Percentiles rank a stretch among this genome's conserved stretches.
phyloP scores from a whole-genome alignment of 2,888 invertebrate genomes.

The Acrobasis consociella region DNA sequence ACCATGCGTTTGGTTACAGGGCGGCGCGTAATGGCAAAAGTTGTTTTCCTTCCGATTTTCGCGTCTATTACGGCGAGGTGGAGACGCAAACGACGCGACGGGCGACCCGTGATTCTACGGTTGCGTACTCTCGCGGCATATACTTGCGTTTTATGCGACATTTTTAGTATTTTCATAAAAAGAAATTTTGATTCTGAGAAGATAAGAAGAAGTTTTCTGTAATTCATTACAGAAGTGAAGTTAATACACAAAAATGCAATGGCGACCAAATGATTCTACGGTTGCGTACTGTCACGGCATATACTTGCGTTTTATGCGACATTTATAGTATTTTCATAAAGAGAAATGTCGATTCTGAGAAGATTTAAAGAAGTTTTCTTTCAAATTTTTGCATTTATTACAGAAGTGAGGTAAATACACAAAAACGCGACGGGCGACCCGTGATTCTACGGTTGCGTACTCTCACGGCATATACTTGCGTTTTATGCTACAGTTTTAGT shows the following conservation, averaged over 20 bases:
- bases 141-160: conserved; percentile 18
- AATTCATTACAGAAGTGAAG: conserved; percentile 47
- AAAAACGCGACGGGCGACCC: conserved; percentile 35
- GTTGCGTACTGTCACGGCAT: conserved; percentile 21
- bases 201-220: no score
- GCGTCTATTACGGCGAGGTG: conserved; percentile 48
- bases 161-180: neutral
- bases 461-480: conserved; percentile 21
- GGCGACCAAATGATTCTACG: conserved; percentile 20
- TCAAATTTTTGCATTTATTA: conserved; percentile 49
- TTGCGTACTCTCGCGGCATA: conserved; percentile 22
- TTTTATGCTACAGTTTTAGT: conserved; percentile 3
- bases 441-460: conserved; percentile 26
- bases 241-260: conserved; percentile 43
- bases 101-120: conserved; percentile 22
- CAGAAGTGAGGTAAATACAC: conserved; percentile 46
- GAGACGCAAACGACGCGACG: conserved; percentile 42
- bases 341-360: no score
- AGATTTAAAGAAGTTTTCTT: no score
- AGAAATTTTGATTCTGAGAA: no score
- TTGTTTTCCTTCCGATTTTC: conserved; percentile 56
- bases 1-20: conserved; percentile 28
- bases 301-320: conserved; percentile 20
- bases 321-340: neutral
- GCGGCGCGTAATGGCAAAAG: conserved; percentile 54